phyloP scores from a whole-genome alignment of 1,140 invertebrate species.

The Bombus superbus region DNA sequence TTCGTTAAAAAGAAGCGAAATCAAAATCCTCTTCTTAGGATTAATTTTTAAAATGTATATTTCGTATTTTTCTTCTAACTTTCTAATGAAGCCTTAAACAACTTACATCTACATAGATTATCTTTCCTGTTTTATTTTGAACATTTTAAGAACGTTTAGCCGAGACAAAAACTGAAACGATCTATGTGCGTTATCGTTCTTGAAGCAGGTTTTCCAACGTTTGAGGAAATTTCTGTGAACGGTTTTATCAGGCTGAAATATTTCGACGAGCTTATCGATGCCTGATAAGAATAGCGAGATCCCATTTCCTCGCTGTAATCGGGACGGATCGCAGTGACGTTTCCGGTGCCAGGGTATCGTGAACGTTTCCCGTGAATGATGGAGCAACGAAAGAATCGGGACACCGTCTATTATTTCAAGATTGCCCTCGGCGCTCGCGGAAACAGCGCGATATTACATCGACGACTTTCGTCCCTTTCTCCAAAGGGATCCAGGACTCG shows the following conservation, averaged over 20 bases:
- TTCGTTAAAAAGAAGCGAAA: too few relatives aligned
- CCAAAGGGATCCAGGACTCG: not conserved
- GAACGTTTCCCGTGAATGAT: constrained; percentile 32
- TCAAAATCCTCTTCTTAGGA: too few relatives aligned
- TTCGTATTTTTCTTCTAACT: too few relatives aligned
- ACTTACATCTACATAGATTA: too few relatives aligned
- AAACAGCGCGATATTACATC: constrained; percentile 22
- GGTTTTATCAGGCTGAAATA: constrained; percentile 13
- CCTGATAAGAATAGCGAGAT: not conserved
- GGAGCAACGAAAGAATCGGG: constrained; percentile 21
- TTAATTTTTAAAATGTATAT: not conserved
- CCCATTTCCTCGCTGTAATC: not conserved
- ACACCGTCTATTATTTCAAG: constrained; percentile 48
- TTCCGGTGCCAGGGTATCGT: not conserved
- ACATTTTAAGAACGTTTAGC: too few relatives aligned
- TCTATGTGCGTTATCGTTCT: not conserved
- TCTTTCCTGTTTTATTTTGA: too few relatives aligned
- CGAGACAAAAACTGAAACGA: not conserved
- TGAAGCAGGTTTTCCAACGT: not conserved
- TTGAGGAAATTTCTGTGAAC: not conserved
- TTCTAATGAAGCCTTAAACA: too few relatives aligned
- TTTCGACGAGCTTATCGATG: constrained; percentile 12
- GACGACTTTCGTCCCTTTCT: constrained; percentile 15
- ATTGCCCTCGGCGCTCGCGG: constrained; percentile 23
- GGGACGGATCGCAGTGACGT: not conserved